Base-by-base conservation (phyloP, 37 sponge, comb jelly and placozoan genomes). In the Hexactinellida sp. region DNA sequence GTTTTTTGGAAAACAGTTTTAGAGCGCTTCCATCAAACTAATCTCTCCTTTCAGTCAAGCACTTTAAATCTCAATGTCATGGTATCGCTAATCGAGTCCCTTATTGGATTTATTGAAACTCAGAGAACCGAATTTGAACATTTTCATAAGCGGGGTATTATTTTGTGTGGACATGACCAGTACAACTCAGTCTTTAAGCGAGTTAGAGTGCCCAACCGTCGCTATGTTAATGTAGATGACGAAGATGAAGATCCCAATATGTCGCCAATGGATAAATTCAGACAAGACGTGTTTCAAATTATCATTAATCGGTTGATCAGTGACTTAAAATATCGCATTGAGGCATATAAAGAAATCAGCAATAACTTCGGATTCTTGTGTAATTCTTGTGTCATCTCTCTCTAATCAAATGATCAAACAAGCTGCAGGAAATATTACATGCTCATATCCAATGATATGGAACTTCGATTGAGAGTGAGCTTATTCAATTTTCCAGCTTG, bases 341-440 rank as follows among this genome's bases (percentile, higher is more conserved):
- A 63, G 76, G 76, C 76, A 32, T 63, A 63, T 63, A 23, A 63
- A 63, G 76, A 63, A 63, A 63, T 63, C 76, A 32, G 76, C 76
- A 21, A 63, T 63, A 63, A 10, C 3, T 63, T 63, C 76, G 76
- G 76, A 63, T 63, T 63, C 76, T 63, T 63, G 76, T 63, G 76
- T 25, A 63, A 63, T 7, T n/a, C n/a, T 28, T 63, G 13, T 23
- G 5, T 23, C 34, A 23, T 63, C 76, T 32, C 76, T 63, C 76
- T 63, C 76, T 63, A 63, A 28, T 63, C 76, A 63, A 63, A 63
- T 63, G 76, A 63, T 63, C 76, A 63, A 63, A 28, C 32, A 63
- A 63, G 76, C 76, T 63, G 76, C 76, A 63, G 76, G 76, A 63
- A 63, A n/a, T 63, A 63, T 63, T 63, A 63, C 76, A 63, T 63